Conservation (phyloP, 2,888 invertebrate genomes). For the Callyntrura sp. region DNA sequence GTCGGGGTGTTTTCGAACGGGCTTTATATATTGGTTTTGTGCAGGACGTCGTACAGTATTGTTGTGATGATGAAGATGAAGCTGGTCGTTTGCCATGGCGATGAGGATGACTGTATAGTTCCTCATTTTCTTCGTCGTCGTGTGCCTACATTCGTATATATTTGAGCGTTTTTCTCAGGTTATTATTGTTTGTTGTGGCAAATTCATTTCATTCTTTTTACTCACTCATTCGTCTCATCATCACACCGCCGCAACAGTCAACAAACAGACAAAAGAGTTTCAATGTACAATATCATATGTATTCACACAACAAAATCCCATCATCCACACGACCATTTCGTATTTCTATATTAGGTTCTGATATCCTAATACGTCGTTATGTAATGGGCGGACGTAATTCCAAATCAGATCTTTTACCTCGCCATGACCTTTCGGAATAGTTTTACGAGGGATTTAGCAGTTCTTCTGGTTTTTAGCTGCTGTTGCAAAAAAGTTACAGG, state of each 20-base stretch:
- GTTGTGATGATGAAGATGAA: background rate
- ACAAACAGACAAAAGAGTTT: conserved; percentile 14
- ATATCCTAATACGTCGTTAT: conserved; percentile 83
- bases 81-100: too few species aligned
- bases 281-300: conserved; percentile 32
- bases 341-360: conserved; percentile 83
- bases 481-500: conserved; percentile 50
- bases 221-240: conserved; percentile 26
- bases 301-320: conserved; percentile 61
- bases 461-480: conserved; percentile 74
- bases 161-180: conserved; percentile 15
- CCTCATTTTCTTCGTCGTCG: conserved; percentile 38
- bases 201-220: conserved; percentile 61
- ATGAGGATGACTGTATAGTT: conserved; percentile 9
- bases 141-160: conserved; percentile 48
- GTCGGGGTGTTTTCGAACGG: conserved; percentile 55
- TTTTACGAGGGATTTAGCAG: conserved; percentile 75
- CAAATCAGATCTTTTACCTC: conserved; percentile 81
- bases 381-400: conserved; percentile 83
- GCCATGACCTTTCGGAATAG: conserved; percentile 83
- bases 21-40: too few species aligned
- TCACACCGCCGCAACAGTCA: conserved; percentile 5
- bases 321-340: conserved; percentile 79
- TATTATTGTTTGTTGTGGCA: conserved; percentile 64
- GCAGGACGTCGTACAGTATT: background rate